These are phyloP conservation scores for Brachylomia viminalis DNA, from an alignment of 2,888 invertebrate genomes.

Conservation along the genomic window DNA sequence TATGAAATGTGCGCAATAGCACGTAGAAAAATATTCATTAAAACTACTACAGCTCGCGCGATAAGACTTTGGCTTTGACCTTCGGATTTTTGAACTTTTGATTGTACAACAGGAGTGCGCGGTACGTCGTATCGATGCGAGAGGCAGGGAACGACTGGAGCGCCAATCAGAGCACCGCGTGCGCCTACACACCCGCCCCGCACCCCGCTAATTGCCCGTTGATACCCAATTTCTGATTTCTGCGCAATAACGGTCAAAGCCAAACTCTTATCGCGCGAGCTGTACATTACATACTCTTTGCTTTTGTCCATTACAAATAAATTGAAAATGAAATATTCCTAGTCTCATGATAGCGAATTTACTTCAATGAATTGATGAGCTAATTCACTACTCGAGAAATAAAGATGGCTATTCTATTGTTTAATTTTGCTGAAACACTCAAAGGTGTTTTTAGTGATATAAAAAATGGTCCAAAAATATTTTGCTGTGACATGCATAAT, in stretches of 20 bases:
- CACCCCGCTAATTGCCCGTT: too few relatives aligned
- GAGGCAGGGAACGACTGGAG: too few relatives aligned
- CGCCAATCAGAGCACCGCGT: too few relatives aligned
- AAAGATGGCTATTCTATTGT: constrained; percentile 2
- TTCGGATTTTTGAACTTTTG: too few relatives aligned
- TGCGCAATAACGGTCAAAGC: too few relatives aligned
- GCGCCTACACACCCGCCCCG: too few relatives aligned
- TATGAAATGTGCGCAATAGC: constrained; percentile 20
- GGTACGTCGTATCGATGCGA: too few relatives aligned
- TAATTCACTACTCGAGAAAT: background rate
- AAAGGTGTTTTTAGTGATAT: background rate
- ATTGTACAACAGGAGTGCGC: too few relatives aligned
- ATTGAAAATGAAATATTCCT: constrained; percentile 47
- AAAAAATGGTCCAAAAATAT: background rate
- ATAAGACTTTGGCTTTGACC: too few relatives aligned
- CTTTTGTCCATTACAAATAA: constrained; percentile 15
- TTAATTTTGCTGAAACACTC: background rate
- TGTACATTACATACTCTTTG: constrained; percentile 2
- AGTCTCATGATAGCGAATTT: constrained; percentile 10
- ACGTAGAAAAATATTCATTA: background rate
- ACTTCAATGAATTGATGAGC: constrained; percentile 43
- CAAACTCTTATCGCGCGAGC: too few relatives aligned
- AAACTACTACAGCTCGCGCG: background rate
- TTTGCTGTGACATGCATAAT: background rate
- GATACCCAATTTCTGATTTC: too few relatives aligned